These are phyloP conservation scores for Lepidocyrtoides sp. DNA, from an alignment of 2,888 invertebrate species.

Conservation along the genomic window DNA sequence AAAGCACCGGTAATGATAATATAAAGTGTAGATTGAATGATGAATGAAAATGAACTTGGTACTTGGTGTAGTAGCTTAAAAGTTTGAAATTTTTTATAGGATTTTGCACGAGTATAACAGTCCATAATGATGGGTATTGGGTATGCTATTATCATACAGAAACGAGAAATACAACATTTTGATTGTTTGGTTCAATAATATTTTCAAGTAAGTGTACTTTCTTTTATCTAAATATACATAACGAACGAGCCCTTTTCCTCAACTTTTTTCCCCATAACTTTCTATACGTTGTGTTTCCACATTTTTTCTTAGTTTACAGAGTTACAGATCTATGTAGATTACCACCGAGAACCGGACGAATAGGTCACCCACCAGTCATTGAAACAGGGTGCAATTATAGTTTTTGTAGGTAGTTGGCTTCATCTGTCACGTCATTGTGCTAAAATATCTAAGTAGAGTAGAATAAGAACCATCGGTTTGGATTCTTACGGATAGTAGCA, in stretches of 20 bases:
- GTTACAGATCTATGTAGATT: constrained; percentile 23
- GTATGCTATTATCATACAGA: not conserved
- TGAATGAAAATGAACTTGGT: too few species aligned
- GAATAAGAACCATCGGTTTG: too few species aligned
- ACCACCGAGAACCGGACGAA: constrained; percentile 43
- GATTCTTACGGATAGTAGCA: too few species aligned
- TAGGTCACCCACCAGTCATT: not conserved
- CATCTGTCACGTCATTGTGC: not conserved
- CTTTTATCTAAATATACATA: not conserved
- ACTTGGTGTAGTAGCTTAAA: too few species aligned
- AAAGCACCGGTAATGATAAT: too few species aligned
- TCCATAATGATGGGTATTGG: not conserved
- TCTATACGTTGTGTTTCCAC: not conserved
- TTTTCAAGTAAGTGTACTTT: not conserved
- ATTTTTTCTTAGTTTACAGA: not conserved
- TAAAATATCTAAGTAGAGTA: too few species aligned
- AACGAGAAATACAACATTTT: not conserved
- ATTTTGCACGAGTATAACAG: not conserved
- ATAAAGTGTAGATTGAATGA: too few species aligned
- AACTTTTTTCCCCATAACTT: not conserved
- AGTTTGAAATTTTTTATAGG: too few species aligned
- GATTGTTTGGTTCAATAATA: constrained; percentile 16
- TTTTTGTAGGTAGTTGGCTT: not conserved
- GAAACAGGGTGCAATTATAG: not conserved
- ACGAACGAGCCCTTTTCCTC: not conserved